Percentiles rank a stretch among this genome's conserved stretches.
Evolutionary conservation across 2,797 vertebrate genomes (phyloP).

Genomic region (Lutjanus campechanus): DNA sequence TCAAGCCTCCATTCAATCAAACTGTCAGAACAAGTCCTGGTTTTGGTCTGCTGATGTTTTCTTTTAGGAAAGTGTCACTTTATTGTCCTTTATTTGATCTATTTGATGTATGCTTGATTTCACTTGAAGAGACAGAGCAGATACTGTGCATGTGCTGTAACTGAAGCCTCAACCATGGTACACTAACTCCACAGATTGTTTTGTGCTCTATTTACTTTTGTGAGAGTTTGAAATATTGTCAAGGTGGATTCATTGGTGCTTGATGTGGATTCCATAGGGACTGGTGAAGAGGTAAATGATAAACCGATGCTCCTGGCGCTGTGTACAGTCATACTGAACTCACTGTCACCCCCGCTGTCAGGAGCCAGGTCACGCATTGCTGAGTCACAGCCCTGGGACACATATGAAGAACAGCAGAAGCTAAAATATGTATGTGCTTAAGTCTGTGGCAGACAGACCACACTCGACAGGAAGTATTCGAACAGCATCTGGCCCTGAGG

Average conservation of each 20-base stretch:
- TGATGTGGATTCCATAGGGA: slow-evolving; percentile 24
- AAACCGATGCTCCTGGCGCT: slow-evolving; percentile 16
- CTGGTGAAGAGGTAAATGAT: slow-evolving; percentile 15
- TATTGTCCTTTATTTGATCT: slow-evolving; percentile 33
- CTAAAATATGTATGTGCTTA: slow-evolving; percentile 20
- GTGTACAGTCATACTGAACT: slow-evolving; percentile 41
- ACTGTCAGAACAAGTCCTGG: slow-evolving; percentile 26
- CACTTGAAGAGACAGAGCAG: slow-evolving; percentile 10
- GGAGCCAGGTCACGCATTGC: slow-evolving; percentile 27
- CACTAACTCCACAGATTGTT: background rate
- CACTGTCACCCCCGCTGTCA: slow-evolving; percentile 20
- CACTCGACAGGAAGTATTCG: slow-evolving; percentile 41
- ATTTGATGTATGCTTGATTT: slow-evolving; percentile 18
- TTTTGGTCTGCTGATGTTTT: slow-evolving; percentile 21
- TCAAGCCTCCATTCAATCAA: slow-evolving; percentile 32
- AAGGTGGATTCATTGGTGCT: slow-evolving; percentile 7
- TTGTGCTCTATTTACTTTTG: background rate
- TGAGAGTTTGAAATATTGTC: slow-evolving; percentile 1
- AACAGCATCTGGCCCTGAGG: slow-evolving; percentile 50
- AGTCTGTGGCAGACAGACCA: slow-evolving; percentile 31
- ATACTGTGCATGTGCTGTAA: background rate
- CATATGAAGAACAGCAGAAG: slow-evolving; percentile 36
- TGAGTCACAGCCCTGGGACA: slow-evolving; percentile 57
- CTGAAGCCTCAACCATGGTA: background rate
- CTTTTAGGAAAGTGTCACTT: background rate